Base-by-base conservation (phyloP, 2,797 vertebrate genomes). In the Astyanax mexicanus region DNA sequence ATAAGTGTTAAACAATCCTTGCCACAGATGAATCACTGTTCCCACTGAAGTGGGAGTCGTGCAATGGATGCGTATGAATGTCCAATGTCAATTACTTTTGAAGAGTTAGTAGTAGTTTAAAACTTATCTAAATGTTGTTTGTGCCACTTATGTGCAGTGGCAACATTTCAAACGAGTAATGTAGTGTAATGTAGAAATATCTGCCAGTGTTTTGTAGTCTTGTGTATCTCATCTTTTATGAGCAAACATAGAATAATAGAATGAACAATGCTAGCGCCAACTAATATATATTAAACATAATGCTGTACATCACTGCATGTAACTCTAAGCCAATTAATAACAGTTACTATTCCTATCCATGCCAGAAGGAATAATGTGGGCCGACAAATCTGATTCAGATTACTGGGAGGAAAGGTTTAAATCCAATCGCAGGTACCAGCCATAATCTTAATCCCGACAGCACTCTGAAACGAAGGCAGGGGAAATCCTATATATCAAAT, bases 371-470 rank as follows among this genome's bases (percentile, higher is more conserved):
- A 69, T 61, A n/a, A 60, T 65, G 57, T 62, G 21, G 37, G n/a
- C n/a, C 10, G 6, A 52, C 47, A 19, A 64, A 74, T 44, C 55
- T 21, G 72, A 64, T 69, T 69, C 42, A 69, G 57, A 79, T 69
- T 71, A 79, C 66, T 64, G 37, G 57, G 40, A 69, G 66, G 75
- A 76, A 81, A 77, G 62, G 47, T 71, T 67, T 81, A 71, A 79
- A 74, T 72, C 66, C 71, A 80, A 84, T 84, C 80, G 62, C 44
- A 65, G 32, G 51, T 75, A 66, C 57, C 66, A 57, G 38, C 13
- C 19, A 67, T 78, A 75, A 80, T 81, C 72, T 75, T 61, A 81
- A 69, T 74, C 61, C 60, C 72, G 45, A 44, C 47, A 29, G 23
- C 23, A 27, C 25, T 47, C 25, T 45, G 61, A 51, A 12, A 19